Base-by-base conservation (phyloP, 1,140 invertebrate genomes). In the Chrysoperla carnea region DNA sequence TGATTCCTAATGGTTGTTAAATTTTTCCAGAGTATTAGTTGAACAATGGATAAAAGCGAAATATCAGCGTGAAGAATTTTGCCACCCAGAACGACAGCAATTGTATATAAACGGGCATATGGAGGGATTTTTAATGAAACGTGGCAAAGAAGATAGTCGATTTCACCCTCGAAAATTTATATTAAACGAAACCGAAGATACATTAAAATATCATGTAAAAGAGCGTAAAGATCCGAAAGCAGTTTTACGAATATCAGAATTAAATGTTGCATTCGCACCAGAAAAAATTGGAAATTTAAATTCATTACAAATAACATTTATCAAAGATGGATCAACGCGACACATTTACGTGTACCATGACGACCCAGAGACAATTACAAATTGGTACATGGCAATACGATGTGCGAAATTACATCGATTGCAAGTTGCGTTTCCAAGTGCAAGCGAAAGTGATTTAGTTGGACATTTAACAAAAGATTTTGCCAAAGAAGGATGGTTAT, bases 21-120 rank as follows among this genome's bases (percentile, higher is more conserved):
- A n/a, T 23, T 23, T 41, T 60, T 70, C 36, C 61, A 93, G 88
- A 59, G 77, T 90, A 41, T 63, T 92, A 40, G 73, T 85, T 42
- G 84, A 89, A 57, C 87, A 93, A 57, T 93, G 85, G 84, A 90
- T 93, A 45, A 69, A 78, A 51, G 85, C 86, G 6, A 93, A 92
- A 61, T 93, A 93, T 60, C 73, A 86, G 60, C 68, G 87, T 36
- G 76, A 86, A 66, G 89, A 92, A 57, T 92, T 94, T 61, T 78
- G 75, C 44, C 73, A 84, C 55, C 73, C 76, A 2, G 77, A 83
- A 53, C 69, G 79, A 37, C 76, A 80, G 52, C 31, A 33, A 33
- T 73, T 69, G 44, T 92, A 91, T 55, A 73, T 79, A 8, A 78
- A 70, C 27, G 79, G 81, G 11, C 67, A 73, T 29, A 85, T 88